These are phyloP conservation scores for Ips nitidus DNA, from an alignment of 1,140 invertebrate genomes.

Conservation along the genomic window DNA sequence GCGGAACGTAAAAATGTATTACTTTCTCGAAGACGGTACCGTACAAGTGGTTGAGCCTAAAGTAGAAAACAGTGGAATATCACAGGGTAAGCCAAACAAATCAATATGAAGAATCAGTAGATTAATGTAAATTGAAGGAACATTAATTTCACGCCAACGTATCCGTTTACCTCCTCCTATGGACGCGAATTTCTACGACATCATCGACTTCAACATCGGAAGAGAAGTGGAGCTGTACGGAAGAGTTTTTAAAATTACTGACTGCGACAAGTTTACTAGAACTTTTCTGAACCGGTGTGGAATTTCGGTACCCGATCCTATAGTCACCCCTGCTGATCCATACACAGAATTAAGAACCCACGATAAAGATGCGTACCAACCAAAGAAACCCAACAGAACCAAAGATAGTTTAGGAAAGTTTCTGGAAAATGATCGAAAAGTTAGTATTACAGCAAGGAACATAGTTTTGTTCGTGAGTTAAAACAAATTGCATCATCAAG, in stretches of 20 bases:
- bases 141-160: constrained; percentile 73
- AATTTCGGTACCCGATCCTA: constrained; percentile 74
- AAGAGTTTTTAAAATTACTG: constrained; percentile 75
- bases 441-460: constrained; percentile 49
- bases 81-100: constrained; percentile 58
- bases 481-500: constrained; percentile 38
- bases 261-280: constrained; percentile 84
- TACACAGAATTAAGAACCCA: constrained; percentile 54
- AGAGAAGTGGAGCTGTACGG: constrained; percentile 74
- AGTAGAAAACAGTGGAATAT: constrained; percentile 71
- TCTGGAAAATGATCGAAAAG: constrained; percentile 72
- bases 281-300: constrained; percentile 82
- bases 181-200: constrained; percentile 72
- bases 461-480: not conserved
- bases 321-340: constrained; percentile 61
- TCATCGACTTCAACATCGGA: constrained; percentile 77
- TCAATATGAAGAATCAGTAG: constrained; percentile 33
- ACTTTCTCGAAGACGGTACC: constrained; percentile 90
- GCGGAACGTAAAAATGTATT: constrained; percentile 80
- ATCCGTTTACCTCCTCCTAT: constrained; percentile 68
- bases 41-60: constrained; percentile 81
- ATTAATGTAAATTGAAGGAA: constrained; percentile 56
- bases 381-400: constrained; percentile 59
- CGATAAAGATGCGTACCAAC: constrained; percentile 40
- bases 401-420: constrained; percentile 68